Evolutionary conservation across 2,797 vertebrate genomes (phyloP), one percentile per base, ranked within the genome.

Genomic region (Salmo trutta): DNA sequence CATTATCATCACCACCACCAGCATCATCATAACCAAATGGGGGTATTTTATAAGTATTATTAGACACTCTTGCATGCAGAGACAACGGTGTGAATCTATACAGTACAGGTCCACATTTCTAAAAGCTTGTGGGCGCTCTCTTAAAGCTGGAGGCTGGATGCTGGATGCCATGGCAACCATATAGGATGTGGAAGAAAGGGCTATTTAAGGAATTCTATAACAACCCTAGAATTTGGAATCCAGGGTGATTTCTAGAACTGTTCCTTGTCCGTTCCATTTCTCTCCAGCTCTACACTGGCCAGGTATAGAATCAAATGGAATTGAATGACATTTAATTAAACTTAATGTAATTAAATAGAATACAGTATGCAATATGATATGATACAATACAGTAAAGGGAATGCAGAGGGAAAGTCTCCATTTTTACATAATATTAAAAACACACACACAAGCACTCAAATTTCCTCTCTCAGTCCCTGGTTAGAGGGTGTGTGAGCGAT

Each of bases 151-250:
- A 85, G 89, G 86, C 88, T 81, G 89, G 92, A 90, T 93, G 84
- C 91, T 91, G 15, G 56, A n/a, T 64, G 21, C 59, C 59, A 64
- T 64, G 59, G 59, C 59, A 64, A 64, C 59, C 59, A 64, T 64
- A 64, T 64, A 64, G 59, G n/a, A 64, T 64, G 59, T 64, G 59
- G 19, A 64, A 64, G 21, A 10, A 21, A 24, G 59, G 59, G 59
- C 59, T 64, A 64, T 64, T 64, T 64, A 24, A 10, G 59, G 21
- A 64, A 64, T 64, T 64, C 59, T 64, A 93, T 93, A 78, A 91
- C 92, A 93, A 93, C 92, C 92, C 93, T 92, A 93, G 89, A 91
- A 92, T 92, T 88, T 91, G 85, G 91, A 91, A 86, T 91, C 85
- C 91, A 89, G 85, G 89, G 91, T 91, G 93, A 92, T 93, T 93